Evolutionary conservation across 37 sponge, comb jelly and placozoan species (phyloP), one percentile per base, ranked within the genome.

Genomic region (Oopsacas minuta): DNA sequence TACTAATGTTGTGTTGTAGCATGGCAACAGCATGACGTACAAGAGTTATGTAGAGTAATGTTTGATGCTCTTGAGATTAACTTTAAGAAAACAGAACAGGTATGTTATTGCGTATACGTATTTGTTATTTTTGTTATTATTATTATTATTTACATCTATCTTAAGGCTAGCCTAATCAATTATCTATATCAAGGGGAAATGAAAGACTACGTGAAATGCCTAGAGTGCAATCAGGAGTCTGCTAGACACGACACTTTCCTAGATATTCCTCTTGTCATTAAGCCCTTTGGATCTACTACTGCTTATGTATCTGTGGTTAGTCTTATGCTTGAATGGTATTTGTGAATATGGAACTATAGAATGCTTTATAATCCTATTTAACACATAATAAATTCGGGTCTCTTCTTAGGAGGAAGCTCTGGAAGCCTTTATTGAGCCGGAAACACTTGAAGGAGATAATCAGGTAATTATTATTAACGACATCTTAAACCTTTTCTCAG

Each of bases 11-110:
- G 39, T 53, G 38, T 8, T 0, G 0, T 69, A 92, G 92, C 94
- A 1, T 95, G 96, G 96, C 96, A 95, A 81, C 96, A 95, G 69
- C 96, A 95, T 82, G 96, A 95, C 83, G 91, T 95, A 1, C 96
- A 95, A 84, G 96, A 95, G 86, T 85, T 95, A 52, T 95, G 96
- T 37, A 85, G 96, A 17, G 96, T 95, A 36, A 91, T 95, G 92
- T 95, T 95, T 84, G 96, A 95, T 91, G 96, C 96, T 81, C 86
- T 95, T 53, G 96, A 95, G 86, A 86, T 88, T 34, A 88, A 86
- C 53, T 91, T 93, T 28, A 86, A 85, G 83, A 88, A 87, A 36
- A 95, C 91, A 25, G 82, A 92, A 0, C 52, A 87, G 82, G 82
- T 81, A 23, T 25, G 81, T 84, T 37, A 30, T 0, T 37, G 84